Base-by-base conservation (phyloP, 2,888 invertebrate species). In the Andrena chrysosceles region DNA sequence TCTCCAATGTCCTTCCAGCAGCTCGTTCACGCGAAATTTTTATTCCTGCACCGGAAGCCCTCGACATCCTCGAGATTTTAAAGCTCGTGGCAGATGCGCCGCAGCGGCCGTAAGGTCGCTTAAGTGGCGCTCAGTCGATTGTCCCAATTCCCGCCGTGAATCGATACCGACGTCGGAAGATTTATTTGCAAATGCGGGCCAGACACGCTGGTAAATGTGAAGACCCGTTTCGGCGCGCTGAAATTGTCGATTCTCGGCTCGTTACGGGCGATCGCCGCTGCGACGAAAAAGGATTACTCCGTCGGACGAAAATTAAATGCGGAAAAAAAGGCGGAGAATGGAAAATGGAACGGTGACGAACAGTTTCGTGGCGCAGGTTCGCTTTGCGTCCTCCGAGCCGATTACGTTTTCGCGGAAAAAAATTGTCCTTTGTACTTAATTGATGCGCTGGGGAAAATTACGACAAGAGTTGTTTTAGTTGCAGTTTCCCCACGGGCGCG, bases 91-190 rank as follows among this genome's bases (percentile, higher is more conserved):
- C 72, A 64, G 64, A 77, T 72, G 63, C 56, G n/a, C 63, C 56
- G 52, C 16, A 16, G 75, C 54, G 56, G 71, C 67, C n/a, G 59
- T 76, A 76, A 79, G 78, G 79, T 74, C 79, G 85, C 33, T 72
- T 64, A 76, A 84, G 77, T 81, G 64, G 81, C 63, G 84, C 56
- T 52, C 76, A 85, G 78, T 86, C 87, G 85, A 88, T 89, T 89
- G 88, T 88, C 84, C 88, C 82, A 89, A 88, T 87, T 88, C 78
- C 82, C 31, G 67, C n/a, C 76, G 80, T 72, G 81, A 87, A 88
- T 88, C 88, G 84, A 88, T 88, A 88, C 64, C 84, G 73, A 79
- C 59, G 33, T 56, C 77, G 77, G 64, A 73, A 88, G 87, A 87
- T 88, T 88, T 87, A 81, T 88, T 88, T 86, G 87, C 78, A 74